These are phyloP conservation scores for Eulemur macaco DNA, from an alignment of 2,113 vertebrate species.

Conservation along the genomic window DNA sequence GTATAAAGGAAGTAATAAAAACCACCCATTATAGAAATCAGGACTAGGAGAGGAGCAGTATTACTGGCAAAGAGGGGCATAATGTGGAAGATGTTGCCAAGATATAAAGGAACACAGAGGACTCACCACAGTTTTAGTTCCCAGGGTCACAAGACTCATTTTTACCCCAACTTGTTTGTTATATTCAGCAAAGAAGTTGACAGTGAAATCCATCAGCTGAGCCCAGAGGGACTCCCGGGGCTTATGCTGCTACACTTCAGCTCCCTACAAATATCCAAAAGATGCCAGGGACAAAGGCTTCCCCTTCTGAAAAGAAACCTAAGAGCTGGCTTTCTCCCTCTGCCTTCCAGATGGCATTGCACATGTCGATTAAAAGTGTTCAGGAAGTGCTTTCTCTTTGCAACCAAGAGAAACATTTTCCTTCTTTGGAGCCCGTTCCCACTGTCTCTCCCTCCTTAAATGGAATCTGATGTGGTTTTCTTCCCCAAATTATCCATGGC, in stretches of 20 bases:
- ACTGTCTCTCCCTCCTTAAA: conserved; percentile 37
- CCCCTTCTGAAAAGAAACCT: conserved; percentile 54
- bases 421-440: conserved; percentile 24
- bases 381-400: conserved; percentile 51
- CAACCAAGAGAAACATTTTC: conserved; percentile 41
- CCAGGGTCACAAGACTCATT: neutral
- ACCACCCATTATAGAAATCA: neutral
- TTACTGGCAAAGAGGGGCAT: neutral
- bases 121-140: neutral
- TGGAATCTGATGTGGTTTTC: conserved; percentile 22
- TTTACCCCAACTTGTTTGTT: neutral
- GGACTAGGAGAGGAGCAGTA: neutral
- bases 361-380: conserved; percentile 39
- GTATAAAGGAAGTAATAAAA: neutral
- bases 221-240: neutral
- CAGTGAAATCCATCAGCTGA: neutral
- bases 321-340: conserved; percentile 34
- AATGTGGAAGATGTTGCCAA: neutral
- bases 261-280: conserved; percentile 3
- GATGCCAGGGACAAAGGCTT: conserved; percentile 64
- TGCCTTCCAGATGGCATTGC: conserved; percentile 68
- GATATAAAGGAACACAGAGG: neutral
- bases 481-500: neutral
- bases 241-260: neutral
- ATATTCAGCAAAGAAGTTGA: neutral